phyloP scores from a whole-genome alignment of 2,888 invertebrate genomes.

The Acleris literana region DNA sequence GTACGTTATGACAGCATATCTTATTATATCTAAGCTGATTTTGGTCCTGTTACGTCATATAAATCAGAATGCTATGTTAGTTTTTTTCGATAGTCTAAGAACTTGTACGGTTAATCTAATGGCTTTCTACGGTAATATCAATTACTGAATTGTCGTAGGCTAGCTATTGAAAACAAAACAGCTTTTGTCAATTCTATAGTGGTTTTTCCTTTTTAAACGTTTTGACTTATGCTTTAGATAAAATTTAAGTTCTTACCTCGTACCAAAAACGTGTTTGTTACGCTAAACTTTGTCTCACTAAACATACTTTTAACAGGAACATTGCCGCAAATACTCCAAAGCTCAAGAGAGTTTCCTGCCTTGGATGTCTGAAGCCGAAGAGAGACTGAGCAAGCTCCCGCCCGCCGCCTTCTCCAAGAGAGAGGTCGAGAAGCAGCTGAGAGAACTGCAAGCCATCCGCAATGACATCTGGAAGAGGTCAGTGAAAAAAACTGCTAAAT shows the following conservation, averaged over 20 bases:
- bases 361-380: slow-evolving; percentile 94
- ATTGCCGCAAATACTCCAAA: slow-evolving; percentile 94
- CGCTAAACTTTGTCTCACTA: no score
- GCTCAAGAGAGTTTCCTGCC: slow-evolving; percentile 93
- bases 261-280: no score
- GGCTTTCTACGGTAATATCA: no score
- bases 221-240: no score
- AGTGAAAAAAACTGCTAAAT: slow-evolving; percentile 7
- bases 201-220: no score
- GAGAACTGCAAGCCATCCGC: slow-evolving; percentile 93
- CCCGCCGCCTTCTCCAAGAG: slow-evolving; percentile 92
- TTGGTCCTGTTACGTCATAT: neutral
- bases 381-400: slow-evolving; percentile 89
- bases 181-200: no score
- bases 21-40: neutral
- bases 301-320: slow-evolving; percentile 81
- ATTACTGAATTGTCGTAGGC: no score
- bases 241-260: no score
- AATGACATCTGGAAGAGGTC: slow-evolving; percentile 95
- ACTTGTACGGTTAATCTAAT: no score
- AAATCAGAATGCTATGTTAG: no score
- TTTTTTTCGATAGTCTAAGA: no score
- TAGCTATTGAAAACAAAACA: no score
- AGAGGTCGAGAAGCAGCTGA: slow-evolving; percentile 93
- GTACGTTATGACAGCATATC: slow-evolving; percentile 48